A percentile compares a stretch with the other conserved stretches of the same genome.
Conservation (phyloP, 1,140 invertebrate species). For the Antheraea mylitta region DNA sequence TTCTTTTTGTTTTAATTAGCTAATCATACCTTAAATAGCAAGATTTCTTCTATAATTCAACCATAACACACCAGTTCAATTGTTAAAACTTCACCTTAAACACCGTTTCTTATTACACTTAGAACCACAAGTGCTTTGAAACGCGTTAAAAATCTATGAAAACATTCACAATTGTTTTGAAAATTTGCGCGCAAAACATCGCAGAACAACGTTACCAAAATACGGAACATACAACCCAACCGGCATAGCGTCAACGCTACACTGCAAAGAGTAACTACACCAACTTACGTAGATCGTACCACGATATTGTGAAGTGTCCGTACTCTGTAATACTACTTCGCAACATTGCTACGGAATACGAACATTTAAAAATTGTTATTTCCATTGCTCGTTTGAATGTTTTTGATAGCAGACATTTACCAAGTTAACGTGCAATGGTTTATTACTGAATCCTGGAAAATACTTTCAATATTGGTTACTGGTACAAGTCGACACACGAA, state of each 20-base stretch:
- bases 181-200: slow-evolving; percentile 31
- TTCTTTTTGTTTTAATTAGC: neutral
- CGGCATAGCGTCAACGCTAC: slow-evolving; percentile 32
- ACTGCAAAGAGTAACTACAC: slow-evolving; percentile 16
- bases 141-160: slow-evolving; percentile 26
- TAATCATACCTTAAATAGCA: slow-evolving; percentile 21
- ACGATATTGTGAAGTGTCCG: neutral
- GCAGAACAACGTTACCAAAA: neutral
- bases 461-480: neutral
- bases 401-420: neutral
- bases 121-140: slow-evolving; percentile 23
- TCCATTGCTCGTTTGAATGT: slow-evolving; percentile 12
- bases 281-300: slow-evolving; percentile 22
- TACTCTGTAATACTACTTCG: slow-evolving; percentile 12
- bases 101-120: slow-evolving; percentile 17
- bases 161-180: slow-evolving; percentile 18
- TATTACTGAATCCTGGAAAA: neutral
- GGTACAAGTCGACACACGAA: neutral
- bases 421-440: neutral
- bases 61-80: slow-evolving; percentile 8
- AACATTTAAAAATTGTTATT: slow-evolving; percentile 8
- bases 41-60: slow-evolving; percentile 10
- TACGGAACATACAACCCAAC: slow-evolving; percentile 23
- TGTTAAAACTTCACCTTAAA: slow-evolving; percentile 21
- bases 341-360: neutral